Base-by-base conservation (phyloP, 2,113 vertebrate genomes). In the Bothrops jararaca region DNA sequence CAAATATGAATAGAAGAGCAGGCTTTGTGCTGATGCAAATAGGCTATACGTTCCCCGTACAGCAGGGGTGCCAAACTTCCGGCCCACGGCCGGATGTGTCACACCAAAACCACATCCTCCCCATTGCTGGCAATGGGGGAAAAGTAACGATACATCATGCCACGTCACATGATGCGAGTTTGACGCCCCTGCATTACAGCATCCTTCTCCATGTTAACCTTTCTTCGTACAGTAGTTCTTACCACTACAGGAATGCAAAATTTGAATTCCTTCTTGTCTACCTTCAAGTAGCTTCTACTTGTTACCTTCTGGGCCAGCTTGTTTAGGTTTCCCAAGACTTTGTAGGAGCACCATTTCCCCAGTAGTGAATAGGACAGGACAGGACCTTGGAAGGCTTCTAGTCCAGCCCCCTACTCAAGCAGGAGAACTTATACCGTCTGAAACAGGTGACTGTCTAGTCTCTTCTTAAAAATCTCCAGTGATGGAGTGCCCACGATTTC, bases 41-140 rank as follows among this genome's bases (percentile, higher is more conserved):
- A 89, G 24, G 22, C 56, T 58, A 24, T 42, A 89, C 12, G 9
- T 50, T 50, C 26, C 12, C 7, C 60, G 69, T 50, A 50, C 1
- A 50, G 48, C 56, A 57, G 6, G 2, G 56, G 6, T 57, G 20
- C 23, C 56, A 57, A 57, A 57, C 5, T 50, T 8, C 48, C 8
- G 48, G 1, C 48, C 8, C 1, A 50, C 48, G 48, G 48, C 8
- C 1, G 8, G 48, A 50, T 50, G 48, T 7, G 7, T 50, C 48
- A 48, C 7, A 0, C 48, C 48, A 7, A 50, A 50, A 10, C 48
- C 8, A 0, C 48, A 1, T 7, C 1, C 48, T 0, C 48, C 8
- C 48, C 48, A 50, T 50, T 50, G 7, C 48, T 1, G 9, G 48
- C 48, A 50, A 50, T 50, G 48, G 48, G 1, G 48, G 1, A 50